Conservation (phyloP, 2,113 vertebrate genomes). For the Speoplatyrhinus poulsoni region DNA sequence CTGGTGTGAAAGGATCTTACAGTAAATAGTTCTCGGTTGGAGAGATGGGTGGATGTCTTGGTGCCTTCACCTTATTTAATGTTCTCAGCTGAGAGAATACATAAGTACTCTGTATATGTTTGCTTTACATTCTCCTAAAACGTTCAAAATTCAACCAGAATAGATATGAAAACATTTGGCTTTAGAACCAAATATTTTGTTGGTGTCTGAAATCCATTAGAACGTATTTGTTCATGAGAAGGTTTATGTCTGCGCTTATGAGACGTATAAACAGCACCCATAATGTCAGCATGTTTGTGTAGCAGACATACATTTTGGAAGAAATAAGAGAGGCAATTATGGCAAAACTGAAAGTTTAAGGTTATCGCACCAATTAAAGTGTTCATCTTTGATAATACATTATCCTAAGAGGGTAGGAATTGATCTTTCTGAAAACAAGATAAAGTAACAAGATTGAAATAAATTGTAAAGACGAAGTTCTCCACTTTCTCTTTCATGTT, state of each 20-base stretch:
- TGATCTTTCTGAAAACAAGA: conserved; percentile 71
- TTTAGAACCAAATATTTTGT: conserved; percentile 13
- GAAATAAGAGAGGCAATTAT: conserved; percentile 56
- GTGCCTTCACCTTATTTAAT: conserved; percentile 7
- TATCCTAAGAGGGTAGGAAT: conserved; percentile 58
- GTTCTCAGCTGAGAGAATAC: conserved; percentile 22
- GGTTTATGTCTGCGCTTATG: conserved; percentile 30
- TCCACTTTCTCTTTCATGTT: conserved; percentile 66
- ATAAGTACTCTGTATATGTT: background rate
- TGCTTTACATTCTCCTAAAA: conserved; percentile 14
- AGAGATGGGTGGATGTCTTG: conserved; percentile 34
- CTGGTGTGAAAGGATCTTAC: conserved; percentile 40
- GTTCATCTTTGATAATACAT: conserved; percentile 62
- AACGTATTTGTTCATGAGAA: conserved; percentile 38
- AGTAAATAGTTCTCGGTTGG: conserved; percentile 24
- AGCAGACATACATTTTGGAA: conserved; percentile 16
- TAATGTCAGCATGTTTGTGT: conserved; percentile 35
- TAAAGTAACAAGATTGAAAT: conserved; percentile 61
- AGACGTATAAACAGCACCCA: conserved; percentile 49
- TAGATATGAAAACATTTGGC: conserved; percentile 14
- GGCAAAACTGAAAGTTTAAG: conserved; percentile 59
- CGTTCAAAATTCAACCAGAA: conserved; percentile 1
- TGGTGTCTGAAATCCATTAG: conserved; percentile 21
- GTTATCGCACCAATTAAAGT: conserved; percentile 58
- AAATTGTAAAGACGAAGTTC: conserved; percentile 56